Evolutionary conservation across 2,888 invertebrate species (phyloP), one percentile per base, ranked within the genome.

Genomic region (Heliconius hortense): DNA sequence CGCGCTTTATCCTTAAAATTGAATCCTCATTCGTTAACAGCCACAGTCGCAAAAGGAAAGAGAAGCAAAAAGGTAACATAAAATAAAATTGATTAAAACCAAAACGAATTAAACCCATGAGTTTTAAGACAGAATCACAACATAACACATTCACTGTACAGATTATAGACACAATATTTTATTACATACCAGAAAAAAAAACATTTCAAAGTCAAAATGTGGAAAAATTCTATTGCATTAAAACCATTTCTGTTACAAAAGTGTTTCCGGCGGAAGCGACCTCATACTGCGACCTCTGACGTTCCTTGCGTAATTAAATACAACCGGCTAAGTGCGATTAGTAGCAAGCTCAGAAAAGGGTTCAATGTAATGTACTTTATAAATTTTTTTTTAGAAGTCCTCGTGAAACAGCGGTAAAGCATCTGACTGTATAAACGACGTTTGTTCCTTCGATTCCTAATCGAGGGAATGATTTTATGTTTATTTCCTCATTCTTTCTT

Each of bases 231-330:
- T 69, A 73, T 77, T 73, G 59, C 69, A 72, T 70, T 77, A 73
- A 75, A 72, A 69, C 72, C 24, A 72, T 72, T 75, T 59, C 71
- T 28, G 53, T 21, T 64, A 72, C 76, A 78, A 76, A 76, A 76
- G 76, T 77, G 76, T 71, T 78, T 77, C 79, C 77, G 59, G 71
- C 78, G 77, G 79, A 77, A 73, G 74, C 78, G 76, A 76, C 77
- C 76, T 74, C 78, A 76, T 77, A 77, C 71, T 74, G 77, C 73
- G 77, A 72, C 80, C 78, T 77, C 76, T 78, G 77, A 72, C 77
- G 72, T 48, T 76, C 73, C 74, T 77, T 59, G 60, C 62, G 74
- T 78, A 80, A 80, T 80, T 80, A 80, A 78, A 80, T 79, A 76
- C 75, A 75, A 70, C 39, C 24, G 66, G 66, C 66, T 15, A 66